Conservation (phyloP, 1,140 invertebrate genomes). For the Papilio dardanus region DNA sequence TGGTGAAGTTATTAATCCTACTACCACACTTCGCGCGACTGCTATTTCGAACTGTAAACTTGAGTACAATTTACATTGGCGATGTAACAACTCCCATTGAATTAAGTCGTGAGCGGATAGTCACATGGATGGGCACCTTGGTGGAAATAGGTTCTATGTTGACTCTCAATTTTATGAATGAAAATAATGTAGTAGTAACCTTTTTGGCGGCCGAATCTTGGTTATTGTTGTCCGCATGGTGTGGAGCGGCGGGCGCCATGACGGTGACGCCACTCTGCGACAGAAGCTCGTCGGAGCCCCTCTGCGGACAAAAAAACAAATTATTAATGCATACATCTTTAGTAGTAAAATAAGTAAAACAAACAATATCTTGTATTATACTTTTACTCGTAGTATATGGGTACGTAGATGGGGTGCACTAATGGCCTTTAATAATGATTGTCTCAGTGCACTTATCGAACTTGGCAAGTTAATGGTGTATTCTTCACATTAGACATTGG, state of each 20-base stretch:
- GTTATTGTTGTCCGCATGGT: constrained; percentile 95
- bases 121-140: too few species aligned
- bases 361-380: too few species aligned
- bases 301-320: constrained; percentile 86
- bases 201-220: constrained; percentile 95
- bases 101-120: too few species aligned
- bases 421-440: constrained; percentile 5
- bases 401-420: neutral
- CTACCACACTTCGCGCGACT: too few species aligned
- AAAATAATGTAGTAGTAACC: constrained; percentile 86
- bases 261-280: constrained; percentile 95
- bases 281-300: constrained; percentile 97
- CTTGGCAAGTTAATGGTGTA: neutral
- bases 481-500: neutral
- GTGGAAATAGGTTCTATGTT: too few species aligned
- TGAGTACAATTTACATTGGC: too few species aligned
- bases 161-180: too few species aligned
- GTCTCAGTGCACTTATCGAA: neutral
- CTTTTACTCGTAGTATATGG: too few species aligned
- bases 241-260: constrained; percentile 94
- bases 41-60: too few species aligned
- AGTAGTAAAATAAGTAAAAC: too few species aligned
- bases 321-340: constrained; percentile 31
- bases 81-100: too few species aligned
- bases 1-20: too few species aligned